Percentiles rank a stretch among this genome's conserved stretches.
Evolutionary conservation across 1,140 invertebrate species (phyloP).

Genomic region (Drosophila serrata): DNA sequence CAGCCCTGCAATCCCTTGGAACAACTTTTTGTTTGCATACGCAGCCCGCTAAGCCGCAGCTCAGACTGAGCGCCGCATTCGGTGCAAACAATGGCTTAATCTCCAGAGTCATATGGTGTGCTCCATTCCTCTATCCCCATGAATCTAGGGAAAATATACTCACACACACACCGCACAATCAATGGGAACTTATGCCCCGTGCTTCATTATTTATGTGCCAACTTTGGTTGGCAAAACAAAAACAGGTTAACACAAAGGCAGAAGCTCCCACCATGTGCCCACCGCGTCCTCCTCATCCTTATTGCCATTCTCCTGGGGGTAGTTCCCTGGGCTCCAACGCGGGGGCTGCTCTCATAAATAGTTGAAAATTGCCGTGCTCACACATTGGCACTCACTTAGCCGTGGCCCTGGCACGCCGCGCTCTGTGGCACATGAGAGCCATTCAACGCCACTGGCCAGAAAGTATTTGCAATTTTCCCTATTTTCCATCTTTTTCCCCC

Average conservation of each 20-base stretch:
- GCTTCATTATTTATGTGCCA: slow-evolving; percentile 75
- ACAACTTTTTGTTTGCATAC: slow-evolving; percentile 59
- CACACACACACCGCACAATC: slow-evolving; percentile 59
- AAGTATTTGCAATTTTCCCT: slow-evolving; percentile 20
- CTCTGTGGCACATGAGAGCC: slow-evolving; percentile 35
- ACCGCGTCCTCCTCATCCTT: slow-evolving; percentile 1
- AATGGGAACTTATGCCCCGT: slow-evolving; percentile 72
- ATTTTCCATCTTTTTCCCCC: background rate
- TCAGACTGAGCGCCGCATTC: slow-evolving; percentile 64
- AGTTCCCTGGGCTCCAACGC: background rate
- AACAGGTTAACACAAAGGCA: slow-evolving; percentile 57
- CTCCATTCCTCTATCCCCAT: slow-evolving; percentile 20
- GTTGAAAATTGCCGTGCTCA: slow-evolving; percentile 70
- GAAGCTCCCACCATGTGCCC: slow-evolving; percentile 14
- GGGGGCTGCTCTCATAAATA: slow-evolving; percentile 61
- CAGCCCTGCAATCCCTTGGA: slow-evolving; percentile 10
- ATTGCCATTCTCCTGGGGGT: slow-evolving; percentile 10
- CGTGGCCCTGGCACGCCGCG: slow-evolving; percentile 23
- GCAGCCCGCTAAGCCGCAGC: slow-evolving; percentile 72
- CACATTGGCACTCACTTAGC: slow-evolving; percentile 62
- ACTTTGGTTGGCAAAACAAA: slow-evolving; percentile 65
- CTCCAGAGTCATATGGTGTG: slow-evolving; percentile 78
- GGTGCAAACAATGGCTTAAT: slow-evolving; percentile 81
- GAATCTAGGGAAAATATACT: slow-evolving; percentile 1
- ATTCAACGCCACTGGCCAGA: slow-evolving; percentile 13